These are phyloP conservation scores for Myrmecophaga tridactyla DNA, from an alignment of 2,113 vertebrate species.

Conservation along the genomic window DNA sequence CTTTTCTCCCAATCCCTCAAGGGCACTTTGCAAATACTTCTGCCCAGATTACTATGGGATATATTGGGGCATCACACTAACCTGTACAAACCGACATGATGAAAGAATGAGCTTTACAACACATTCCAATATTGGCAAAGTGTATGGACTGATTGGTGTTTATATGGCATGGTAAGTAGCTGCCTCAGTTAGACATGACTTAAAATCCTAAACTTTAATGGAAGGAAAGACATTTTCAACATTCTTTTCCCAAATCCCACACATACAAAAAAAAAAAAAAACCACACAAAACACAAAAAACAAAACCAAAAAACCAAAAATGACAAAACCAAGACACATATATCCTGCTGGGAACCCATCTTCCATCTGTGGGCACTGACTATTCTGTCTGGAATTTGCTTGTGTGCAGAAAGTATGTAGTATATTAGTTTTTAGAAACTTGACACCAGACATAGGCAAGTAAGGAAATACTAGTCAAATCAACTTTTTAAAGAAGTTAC, in stretches of 20 bases:
- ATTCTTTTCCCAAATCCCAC: constrained; percentile 72
- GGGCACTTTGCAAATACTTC: no score
- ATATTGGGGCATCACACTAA: no score
- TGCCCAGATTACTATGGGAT: no score
- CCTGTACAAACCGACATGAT: no score
- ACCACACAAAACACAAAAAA: background rate
- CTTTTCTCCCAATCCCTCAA: no score
- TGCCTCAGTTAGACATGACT: constrained; percentile 68
- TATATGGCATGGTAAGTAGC: constrained; percentile 40
- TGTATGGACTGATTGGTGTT: background rate
- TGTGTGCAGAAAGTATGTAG: constrained; percentile 62
- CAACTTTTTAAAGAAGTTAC: constrained; percentile 40
- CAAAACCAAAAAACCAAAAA: constrained; percentile 24
- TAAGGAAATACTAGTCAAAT: constrained; percentile 43
- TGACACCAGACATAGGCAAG: constrained; percentile 48
- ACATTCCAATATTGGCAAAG: background rate
- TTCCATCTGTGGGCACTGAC: constrained; percentile 56
- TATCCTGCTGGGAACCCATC: constrained; percentile 63
- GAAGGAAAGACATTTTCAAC: constrained; percentile 63
- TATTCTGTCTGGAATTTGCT: constrained; percentile 63
- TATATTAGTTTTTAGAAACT: constrained; percentile 67
- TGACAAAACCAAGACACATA: constrained; percentile 46
- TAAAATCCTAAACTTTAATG: constrained; percentile 63
- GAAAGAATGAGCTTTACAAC: background rate
- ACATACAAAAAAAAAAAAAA: constrained; percentile 26